Evolutionary conservation across 2,113 vertebrate species (phyloP).

Genomic region (Amazona vittata): DNA sequence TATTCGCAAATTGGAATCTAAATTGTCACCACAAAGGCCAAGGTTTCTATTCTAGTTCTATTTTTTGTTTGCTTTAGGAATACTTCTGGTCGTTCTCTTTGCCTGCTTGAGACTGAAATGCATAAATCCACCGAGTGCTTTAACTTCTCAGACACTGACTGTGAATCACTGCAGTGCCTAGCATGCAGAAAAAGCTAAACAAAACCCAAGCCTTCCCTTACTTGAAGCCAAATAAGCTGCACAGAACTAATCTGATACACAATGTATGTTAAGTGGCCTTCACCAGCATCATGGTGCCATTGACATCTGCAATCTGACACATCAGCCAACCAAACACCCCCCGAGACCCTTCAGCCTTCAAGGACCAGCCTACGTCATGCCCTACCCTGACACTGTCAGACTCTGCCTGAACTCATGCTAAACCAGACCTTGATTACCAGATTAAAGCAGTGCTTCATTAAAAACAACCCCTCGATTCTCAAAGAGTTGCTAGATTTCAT

Average conservation of each 20-base stretch:
- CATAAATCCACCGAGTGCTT: background rate
- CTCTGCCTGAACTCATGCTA: background rate
- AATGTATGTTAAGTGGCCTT: background rate
- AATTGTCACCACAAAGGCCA: constrained; percentile 31
- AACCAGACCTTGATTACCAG: background rate
- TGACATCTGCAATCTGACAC: background rate
- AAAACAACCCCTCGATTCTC: constrained; percentile 9
- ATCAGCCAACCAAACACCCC: background rate
- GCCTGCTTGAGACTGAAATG: background rate
- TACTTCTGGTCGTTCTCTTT: background rate
- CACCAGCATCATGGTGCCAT: background rate
- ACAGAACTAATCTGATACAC: constrained; percentile 7
- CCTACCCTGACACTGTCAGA: background rate
- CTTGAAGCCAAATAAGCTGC: background rate
- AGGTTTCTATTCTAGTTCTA: constrained; percentile 5
- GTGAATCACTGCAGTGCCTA: background rate
- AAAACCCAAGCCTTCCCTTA: background rate
- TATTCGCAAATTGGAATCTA: constrained; percentile 38
- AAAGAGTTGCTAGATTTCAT: constrained; percentile 14
- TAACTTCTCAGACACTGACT: background rate
- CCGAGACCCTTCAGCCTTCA: background rate
- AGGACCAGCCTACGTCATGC: background rate
- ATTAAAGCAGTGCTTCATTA: constrained; percentile 41
- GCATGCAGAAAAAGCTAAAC: background rate
- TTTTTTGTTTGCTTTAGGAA: constrained; percentile 28